Base-by-base conservation (phyloP, 2,113 vertebrate species). In the Aphelocoma coerulescens region DNA sequence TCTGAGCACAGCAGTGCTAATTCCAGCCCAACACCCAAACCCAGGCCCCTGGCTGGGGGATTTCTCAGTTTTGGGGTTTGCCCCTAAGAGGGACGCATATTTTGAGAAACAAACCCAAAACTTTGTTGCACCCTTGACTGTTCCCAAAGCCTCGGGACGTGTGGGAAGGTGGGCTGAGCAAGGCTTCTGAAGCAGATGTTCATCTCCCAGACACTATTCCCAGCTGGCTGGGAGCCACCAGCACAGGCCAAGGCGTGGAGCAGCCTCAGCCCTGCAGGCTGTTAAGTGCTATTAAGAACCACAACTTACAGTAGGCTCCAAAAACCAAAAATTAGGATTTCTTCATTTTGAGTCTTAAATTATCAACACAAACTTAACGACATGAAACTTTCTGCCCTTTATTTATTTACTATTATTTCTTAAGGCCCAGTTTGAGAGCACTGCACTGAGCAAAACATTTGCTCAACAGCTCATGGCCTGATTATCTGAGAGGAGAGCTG, bases 41-140 rank as follows among this genome's bases (percentile, higher is more conserved):
- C 43, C 43, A 43, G 43, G 43, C 43, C 19, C 14, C 39, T 5
- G 17, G 2, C 1, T 20, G 23, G 33, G 51, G n/a, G 9, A 22
- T 33, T 20, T 10, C 28, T 20, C 27, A 2, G 11, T 1, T 63
- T 37, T 3, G 32, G 61, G 15, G 3, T 19, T 44, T 37, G 28
- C 49, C 11, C 10, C 1, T 15, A 16, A 73, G 7, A 66, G 35
- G 3, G 15, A 6, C 0, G 1, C 0, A 0, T 3, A 28, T 11
- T 46, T 22, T 30, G 9, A 24, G 49, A 49, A 28, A 33, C 2
- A 32, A 81, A 32, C 11, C 30, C 49, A 22, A 62, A 62, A 9
- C 15, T 43, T 21, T 16, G 23, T 10, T 51, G 62, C 1, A 7
- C 10, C 3, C 6, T 41, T 4, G 16, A 6, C 15, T 66, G 48